Percentiles rank a stretch among this genome's conserved stretches.
These are phyloP conservation scores for Zosterops pallidus DNA, from an alignment of 2,113 vertebrate species.

Conservation along the genomic window DNA sequence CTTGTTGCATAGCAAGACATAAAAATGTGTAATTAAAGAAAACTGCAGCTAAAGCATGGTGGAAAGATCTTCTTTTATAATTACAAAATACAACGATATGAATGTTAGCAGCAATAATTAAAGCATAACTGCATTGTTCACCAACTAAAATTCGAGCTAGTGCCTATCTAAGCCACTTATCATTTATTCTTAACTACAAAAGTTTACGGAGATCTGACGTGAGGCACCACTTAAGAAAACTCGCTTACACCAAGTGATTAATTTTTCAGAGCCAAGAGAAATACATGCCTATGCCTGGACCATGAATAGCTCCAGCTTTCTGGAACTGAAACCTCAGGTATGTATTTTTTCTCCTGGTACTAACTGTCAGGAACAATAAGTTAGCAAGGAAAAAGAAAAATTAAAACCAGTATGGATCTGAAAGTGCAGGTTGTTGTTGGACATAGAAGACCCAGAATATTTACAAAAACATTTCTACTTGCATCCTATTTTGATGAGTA, in stretches of 20 bases:
- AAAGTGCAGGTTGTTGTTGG: neutral
- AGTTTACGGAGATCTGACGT: neutral
- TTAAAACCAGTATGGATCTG: neutral
- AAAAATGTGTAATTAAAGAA: neutral
- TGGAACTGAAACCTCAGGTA: conserved; percentile 39
- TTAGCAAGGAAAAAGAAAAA: neutral
- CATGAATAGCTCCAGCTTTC: neutral
- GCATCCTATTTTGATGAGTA: neutral
- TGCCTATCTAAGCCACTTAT: neutral
- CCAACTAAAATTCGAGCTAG: neutral
- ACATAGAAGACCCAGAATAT: neutral
- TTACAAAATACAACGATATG: neutral
- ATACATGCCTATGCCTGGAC: neutral
- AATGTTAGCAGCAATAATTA: neutral
- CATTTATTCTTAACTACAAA: neutral
- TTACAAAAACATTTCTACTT: conserved; percentile 6
- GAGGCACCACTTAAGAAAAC: neutral
- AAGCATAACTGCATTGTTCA: neutral
- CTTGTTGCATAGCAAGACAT: neutral
- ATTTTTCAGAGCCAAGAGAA: conserved; percentile 28
- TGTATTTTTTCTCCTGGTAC: neutral
- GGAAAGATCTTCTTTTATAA: neutral
- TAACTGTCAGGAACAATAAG: neutral
- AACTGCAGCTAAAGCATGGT: neutral
- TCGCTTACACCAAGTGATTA: neutral